Conservation (phyloP, 2,888 invertebrate species). For the Camptogramma bilineatum region DNA sequence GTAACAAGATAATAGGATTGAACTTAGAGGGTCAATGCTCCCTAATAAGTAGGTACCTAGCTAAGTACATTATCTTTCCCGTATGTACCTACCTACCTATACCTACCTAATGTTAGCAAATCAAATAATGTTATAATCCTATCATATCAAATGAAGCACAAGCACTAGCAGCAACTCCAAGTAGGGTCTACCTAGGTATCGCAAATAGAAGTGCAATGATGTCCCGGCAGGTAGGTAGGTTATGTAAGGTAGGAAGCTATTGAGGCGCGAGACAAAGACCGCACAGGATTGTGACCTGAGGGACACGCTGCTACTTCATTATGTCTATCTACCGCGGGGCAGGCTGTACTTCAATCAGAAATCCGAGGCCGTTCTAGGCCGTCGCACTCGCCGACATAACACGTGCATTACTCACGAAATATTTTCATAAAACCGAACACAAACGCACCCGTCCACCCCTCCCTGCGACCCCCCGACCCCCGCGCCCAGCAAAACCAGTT, state of each 20-base stretch:
- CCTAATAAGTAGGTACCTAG: conserved; percentile 25
- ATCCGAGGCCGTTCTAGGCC: conserved; percentile 80
- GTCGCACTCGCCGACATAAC: conserved; percentile 82
- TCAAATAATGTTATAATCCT: no score
- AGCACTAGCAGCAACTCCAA: not conserved
- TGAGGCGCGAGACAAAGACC: conserved; percentile 67
- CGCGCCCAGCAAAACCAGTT: conserved; percentile 77
- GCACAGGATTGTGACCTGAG: conserved; percentile 47
- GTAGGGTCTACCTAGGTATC: conserved; percentile 42
- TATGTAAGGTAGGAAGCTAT: conserved; percentile 46
- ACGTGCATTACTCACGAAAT: conserved; percentile 86
- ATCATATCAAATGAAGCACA: conserved; percentile 51
- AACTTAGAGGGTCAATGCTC: conserved; percentile 30
- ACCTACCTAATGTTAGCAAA: no score
- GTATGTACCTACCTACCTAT: conserved; percentile 39
- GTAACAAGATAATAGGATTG: conserved; percentile 42
- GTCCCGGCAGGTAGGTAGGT: conserved; percentile 50
- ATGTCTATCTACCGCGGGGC: conserved; percentile 62
- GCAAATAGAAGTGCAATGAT: conserved; percentile 65
- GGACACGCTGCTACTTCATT: conserved; percentile 56
- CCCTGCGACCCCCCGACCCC: conserved; percentile 64
- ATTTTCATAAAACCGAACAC: conserved; percentile 84
- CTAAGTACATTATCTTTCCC: no score
- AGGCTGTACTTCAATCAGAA: conserved; percentile 77
- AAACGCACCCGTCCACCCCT: conserved; percentile 74